A percentile compares a stretch with the other conserved stretches of the same genome.
Evolutionary conservation across 2,888 invertebrate species (phyloP).

Genomic region (Ferrisia virgata): DNA sequence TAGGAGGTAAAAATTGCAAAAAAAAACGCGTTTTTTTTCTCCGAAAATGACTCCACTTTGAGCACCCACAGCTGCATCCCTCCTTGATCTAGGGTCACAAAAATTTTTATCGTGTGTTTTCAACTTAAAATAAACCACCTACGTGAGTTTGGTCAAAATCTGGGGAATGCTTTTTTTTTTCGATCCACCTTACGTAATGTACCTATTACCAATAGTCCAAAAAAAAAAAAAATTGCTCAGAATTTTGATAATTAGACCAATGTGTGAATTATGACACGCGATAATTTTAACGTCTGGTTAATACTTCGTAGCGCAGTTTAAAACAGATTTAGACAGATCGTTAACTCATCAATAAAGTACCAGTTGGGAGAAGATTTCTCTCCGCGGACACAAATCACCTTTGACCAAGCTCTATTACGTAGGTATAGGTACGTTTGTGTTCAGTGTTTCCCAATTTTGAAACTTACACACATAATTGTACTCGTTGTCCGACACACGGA

Average conservation of each 20-base stretch:
- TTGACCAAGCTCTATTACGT: slow-evolving; percentile 30
- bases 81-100: too few relatives aligned
- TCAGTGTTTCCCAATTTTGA: neutral
- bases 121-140: too few relatives aligned
- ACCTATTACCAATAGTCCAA: too few relatives aligned
- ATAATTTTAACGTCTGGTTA: neutral
- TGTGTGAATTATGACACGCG: slow-evolving; percentile 13
- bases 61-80: too few relatives aligned
- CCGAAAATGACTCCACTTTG: too few relatives aligned
- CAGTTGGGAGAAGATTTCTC: slow-evolving; percentile 12
- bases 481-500: too few relatives aligned
- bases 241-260: slow-evolving; percentile 8
- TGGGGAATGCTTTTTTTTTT: too few relatives aligned
- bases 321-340: slow-evolving; percentile 36
- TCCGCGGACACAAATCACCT: slow-evolving; percentile 22
- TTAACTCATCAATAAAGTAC: slow-evolving; percentile 36
- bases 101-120: too few relatives aligned
- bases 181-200: too few relatives aligned
- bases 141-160: too few relatives aligned
- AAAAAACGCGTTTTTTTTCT: too few relatives aligned
- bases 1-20: too few relatives aligned
- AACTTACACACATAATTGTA: neutral
- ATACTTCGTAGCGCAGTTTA: slow-evolving; percentile 30
- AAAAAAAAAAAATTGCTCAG: neutral
- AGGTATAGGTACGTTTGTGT: neutral